Evolutionary conservation across 2,888 invertebrate genomes (phyloP), one percentile per base, ranked within the genome.

Genomic region (Leptarthrus brevirostris): DNA sequence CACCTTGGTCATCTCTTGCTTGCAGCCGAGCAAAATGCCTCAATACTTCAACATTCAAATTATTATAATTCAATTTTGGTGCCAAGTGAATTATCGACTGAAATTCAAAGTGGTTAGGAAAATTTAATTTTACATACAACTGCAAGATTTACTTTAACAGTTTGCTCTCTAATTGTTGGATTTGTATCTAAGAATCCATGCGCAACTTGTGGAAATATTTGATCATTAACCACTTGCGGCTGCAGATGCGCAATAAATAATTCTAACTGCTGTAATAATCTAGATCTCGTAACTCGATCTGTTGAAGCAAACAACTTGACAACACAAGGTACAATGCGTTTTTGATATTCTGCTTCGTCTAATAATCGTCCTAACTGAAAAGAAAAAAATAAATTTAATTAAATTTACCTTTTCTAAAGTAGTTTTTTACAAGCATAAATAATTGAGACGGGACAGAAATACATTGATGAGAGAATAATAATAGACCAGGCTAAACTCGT

Each of bases 171-270:
- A 77, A 99, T 97, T 2, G 96, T 93, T 1, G 97, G 94, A 86
- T 98, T 98, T 0, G 98, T 97, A 84, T 99, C 99, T 83, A 96
- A 87, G 84, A 99, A 98, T 2, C 99, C 99, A 81, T 96, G 93
- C 72, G 93, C 92, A 75, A 99, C 90, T 89, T 95, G 93, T 12
- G 95, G 95, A 84, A 96, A 97, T 82, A 97, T 95, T 84, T 96
- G 95, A 81, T 98, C 96, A 84, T 99, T 99, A 14, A 99, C 92
- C 70, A 93, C 93, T 66, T 89, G 87, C 56, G 92, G 90, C 81
- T 92, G 93, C 53, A 93, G 85, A 83, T 93, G 93, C 81, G 92
- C 90, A 76, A 94, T 92, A 81, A 98, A 98, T 82, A 94, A 89
- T 82, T 98, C 97, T 72, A 99, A 85, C 84, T 98, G 96, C 82